Base-by-base conservation (phyloP, 2,113 vertebrate genomes). In the Mus musculus region DNA sequence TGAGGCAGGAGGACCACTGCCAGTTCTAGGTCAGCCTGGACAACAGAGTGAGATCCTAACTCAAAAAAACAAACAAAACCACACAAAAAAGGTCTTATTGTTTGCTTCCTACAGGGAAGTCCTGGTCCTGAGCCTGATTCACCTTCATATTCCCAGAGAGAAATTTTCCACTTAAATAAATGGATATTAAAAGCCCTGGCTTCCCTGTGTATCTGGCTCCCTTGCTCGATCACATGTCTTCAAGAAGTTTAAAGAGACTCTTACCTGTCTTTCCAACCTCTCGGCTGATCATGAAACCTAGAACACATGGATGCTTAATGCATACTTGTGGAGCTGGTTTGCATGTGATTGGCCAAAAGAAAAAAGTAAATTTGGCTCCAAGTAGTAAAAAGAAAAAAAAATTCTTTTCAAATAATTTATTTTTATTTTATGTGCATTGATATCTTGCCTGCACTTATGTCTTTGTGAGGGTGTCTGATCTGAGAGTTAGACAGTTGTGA, bases 321-420 rank as follows among this genome's bases (percentile, higher is more conserved):
- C 28, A 19, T 65, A 75, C 59, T n/a, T 92, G 13, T 61, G 6
- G 56, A 93, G 81, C 65, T 90, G 20, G 81, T 97, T 89, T 65
- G 12, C 90, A 91, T 56, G 84, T 28, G 10, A 92, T 13, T 88
- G 39, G 39, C 20, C 63, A 42, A 33, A 92, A 77, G 85, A 65
- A 33, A 49, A 71, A 88, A 65, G 78, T 0, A 3, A 8, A 67
- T 76, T 84, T 71, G 63, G 24, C 73, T 77, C 28, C 76, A 88
- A 88, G 46, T 61, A 88, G 75, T 92, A 39, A 54, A 59, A 88
- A 82, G 76, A 94, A 88, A 82, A n/a, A 6, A n/a, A 71, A 54
- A 9, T 69, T 59, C n/a, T 72, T 36, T 69, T 69, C 67, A 69
- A 69, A 69, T 36, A 69, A 69, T 69, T 69, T 36, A 36, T 69